Base-by-base conservation (phyloP, 2,888 invertebrate species). In the Leptinotarsa rubiginosa region DNA sequence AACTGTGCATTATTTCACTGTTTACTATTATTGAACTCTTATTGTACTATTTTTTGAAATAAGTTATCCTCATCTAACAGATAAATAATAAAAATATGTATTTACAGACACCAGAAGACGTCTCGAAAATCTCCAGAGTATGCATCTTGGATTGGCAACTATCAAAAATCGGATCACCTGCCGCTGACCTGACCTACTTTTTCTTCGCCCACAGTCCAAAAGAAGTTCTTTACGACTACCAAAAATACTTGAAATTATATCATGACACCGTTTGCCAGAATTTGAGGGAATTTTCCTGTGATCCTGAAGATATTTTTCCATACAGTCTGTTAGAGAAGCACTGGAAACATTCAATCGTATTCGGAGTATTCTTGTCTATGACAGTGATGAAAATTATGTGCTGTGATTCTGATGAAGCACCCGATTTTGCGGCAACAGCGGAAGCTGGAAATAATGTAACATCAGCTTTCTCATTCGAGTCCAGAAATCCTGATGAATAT, bases 131-230 rank as follows among this genome's bases (percentile, higher is more conserved):
- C 3, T 73, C 79, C 5, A 69, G 65, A 2, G 50, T 78, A 56
- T 81, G 77, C 77, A 80, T 69, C 65, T 82, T 76, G 71, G 83
- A 83, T 69, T 83, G 83, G 83, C 83, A 83, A 75, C 47, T 82
- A 15, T 67, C 78, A 3, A 67, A 65, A 65, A 13, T 74, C 7
- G 74, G 75, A 3, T 74, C 78, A 1, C 83, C 83, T 3, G 82
- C 77, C 5, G 47, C 76, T 18, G 87, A 87, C 67, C 70, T 87
- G 56, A 72, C 80, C 4, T 86, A 86, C 70, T 78, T 84, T 69
- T 67, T 87, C 22, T 83, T 82, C 41, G 81, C 82, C n/a, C 83
- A 82, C 62, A 79, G 81, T 66, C 77, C 82, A 0, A 82, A 81
- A 49, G 80, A 84, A 47, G 75, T 81, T n/a, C 75, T 85, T 1